A percentile compares a stretch with the other conserved stretches of the same genome.
Evolutionary conservation across 2,888 invertebrate species (phyloP).

Genomic region (Sericinus montela): DNA sequence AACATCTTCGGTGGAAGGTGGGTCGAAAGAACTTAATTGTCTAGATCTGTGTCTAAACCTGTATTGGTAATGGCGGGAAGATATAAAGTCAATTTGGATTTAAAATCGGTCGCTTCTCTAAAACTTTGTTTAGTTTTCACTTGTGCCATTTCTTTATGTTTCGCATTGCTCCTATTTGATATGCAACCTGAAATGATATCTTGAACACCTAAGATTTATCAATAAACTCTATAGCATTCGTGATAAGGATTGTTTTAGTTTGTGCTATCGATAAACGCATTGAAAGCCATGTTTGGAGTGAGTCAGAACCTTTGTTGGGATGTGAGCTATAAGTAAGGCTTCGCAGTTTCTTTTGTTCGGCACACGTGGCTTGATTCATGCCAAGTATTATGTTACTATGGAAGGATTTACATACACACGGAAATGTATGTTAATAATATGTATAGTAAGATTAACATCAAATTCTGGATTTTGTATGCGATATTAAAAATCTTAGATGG

Average conservation of each 20-base stretch:
- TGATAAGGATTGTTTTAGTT: slow-evolving; percentile 3
- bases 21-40: no score
- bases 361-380: neutral
- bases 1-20: no score
- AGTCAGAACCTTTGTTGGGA: neutral
- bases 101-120: no score
- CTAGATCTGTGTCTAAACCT: no score
- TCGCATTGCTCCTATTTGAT: neutral
- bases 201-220: neutral
- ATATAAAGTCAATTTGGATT: no score
- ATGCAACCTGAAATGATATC: no score
- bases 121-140: neutral
- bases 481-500: no score
- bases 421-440: no score
- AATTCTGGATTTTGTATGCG: no score
- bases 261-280: slow-evolving; percentile 5
- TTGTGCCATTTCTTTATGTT: neutral
- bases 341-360: slow-evolving; percentile 1
- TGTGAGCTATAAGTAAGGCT: neutral
- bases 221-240: neutral
- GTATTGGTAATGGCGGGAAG: no score
- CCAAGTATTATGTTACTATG: neutral
- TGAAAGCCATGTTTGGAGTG: slow-evolving; percentile 4
- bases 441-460: no score
- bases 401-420: neutral